Conservation (phyloP, 2,113 vertebrate genomes). For the Halcyon senegalensis region DNA sequence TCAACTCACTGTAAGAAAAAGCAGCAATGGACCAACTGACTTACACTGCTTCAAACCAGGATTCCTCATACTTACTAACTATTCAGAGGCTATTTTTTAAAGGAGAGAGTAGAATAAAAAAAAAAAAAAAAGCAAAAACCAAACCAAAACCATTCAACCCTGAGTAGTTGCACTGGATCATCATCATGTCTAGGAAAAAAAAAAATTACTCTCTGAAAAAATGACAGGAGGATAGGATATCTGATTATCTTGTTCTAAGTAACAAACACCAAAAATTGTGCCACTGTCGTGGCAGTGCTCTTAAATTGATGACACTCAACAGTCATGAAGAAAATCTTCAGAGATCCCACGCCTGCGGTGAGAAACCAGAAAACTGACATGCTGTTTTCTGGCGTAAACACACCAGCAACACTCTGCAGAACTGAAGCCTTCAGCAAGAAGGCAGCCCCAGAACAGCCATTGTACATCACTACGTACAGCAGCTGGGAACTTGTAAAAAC, state of each 20-base stretch:
- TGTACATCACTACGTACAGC: background rate
- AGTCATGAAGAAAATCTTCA: background rate
- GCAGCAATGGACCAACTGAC: background rate
- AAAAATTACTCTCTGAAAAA: background rate
- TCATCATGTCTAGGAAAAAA: background rate
- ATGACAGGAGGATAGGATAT: background rate
- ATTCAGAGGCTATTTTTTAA: background rate
- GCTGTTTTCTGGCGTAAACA: background rate
- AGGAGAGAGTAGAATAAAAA: background rate
- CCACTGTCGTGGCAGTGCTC: background rate
- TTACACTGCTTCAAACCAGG: background rate
- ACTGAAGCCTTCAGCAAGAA: conserved; percentile 8
- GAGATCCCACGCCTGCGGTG: background rate
- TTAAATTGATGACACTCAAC: background rate
- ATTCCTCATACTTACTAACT: background rate
- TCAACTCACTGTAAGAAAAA: background rate
- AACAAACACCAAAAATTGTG: background rate
- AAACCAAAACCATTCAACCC: background rate
- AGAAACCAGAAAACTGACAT: background rate
- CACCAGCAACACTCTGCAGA: background rate
- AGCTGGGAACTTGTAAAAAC: background rate
- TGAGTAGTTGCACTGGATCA: background rate
- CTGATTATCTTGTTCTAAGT: background rate
- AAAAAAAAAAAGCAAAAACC: background rate
- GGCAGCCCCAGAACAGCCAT: background rate